Evolutionary conservation across 2,888 invertebrate genomes (phyloP), one percentile per base, ranked within the genome.

Genomic region (Cephalotes varians): DNA sequence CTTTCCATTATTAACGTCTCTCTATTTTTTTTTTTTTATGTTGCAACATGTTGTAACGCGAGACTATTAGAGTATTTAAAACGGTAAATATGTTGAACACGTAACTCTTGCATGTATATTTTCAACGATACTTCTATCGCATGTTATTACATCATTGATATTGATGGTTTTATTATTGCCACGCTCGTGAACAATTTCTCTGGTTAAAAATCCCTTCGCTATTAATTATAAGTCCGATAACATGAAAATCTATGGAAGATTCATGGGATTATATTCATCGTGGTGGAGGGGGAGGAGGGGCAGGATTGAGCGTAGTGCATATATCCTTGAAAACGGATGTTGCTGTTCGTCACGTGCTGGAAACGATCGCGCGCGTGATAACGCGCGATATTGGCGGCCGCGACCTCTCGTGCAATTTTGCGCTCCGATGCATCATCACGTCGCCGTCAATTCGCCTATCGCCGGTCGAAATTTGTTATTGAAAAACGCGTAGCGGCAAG

Each of bases 361-460:
- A 83, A 77, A 77, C 77, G 74, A 74, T 64, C 58, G 25, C 7
- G 71, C 49, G n/a, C 65, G 73, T 47, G 74, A 74, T 85, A 83
- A 85, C 83, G 51, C n/a, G 64, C 83, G 80, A 83, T 83, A 80
- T 72, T 64, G 56, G 49, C 69, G 74, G 47, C 31, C 65, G 76
- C 77, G 74, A 76, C 34, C 65, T 76, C 73, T 77, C 74, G 79
- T 65, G 58, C 80, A 88, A 88, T 85, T 88, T 87, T 79, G 73
- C 81, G 85, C 83, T 54, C 67, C 87, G 81, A 84, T 86, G 84
- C 83, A 54, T 72, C 82, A 79, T 72, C 82, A 76, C 64, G 83
- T 83, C 79, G 74, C 44, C 28, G 72, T 31, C 82, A 83, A 83
- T 84, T 88, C 86, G 73, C 82, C 76, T 73, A n/a, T 54, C 47